These are phyloP conservation scores for Lycocerus yunnanus DNA, from an alignment of 2,888 invertebrate genomes.

Conservation along the genomic window DNA sequence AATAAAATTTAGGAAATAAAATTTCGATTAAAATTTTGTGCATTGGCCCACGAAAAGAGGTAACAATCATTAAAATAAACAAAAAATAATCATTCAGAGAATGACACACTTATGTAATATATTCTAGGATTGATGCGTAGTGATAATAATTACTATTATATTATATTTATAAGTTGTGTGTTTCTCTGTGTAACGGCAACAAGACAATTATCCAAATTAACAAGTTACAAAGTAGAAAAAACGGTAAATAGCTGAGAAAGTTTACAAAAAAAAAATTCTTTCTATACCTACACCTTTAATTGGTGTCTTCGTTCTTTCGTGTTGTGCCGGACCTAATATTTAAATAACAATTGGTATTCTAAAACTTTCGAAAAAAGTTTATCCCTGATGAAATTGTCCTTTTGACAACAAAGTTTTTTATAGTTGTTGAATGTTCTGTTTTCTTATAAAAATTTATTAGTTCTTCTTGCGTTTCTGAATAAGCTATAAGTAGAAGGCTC, in stretches of 20 bases:
- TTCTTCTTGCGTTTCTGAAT: not conserved
- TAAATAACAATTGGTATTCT: not conserved
- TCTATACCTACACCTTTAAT: not conserved
- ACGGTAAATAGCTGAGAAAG: not conserved
- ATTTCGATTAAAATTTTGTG: not conserved
- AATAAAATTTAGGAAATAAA: not conserved
- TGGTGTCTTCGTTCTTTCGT: not conserved
- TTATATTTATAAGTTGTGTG: not conserved
- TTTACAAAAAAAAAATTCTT: not conserved
- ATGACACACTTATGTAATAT: not conserved
- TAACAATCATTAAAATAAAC: not conserved
- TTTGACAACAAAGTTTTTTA: not conserved
- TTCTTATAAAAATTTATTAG: not conserved
- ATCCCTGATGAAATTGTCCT: not conserved
- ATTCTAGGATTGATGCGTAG: not conserved
- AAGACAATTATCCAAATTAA: constrained; percentile 1
- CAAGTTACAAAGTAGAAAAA: not conserved
- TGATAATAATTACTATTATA: not conserved
- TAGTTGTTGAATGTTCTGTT: not conserved
- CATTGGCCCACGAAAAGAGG: not conserved
- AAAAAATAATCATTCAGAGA: not conserved
- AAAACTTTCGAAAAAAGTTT: not conserved
- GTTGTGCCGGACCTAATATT: not conserved
- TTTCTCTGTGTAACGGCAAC: constrained; percentile 1
- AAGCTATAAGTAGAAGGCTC: not conserved